Evolutionary conservation across 1,140 invertebrate genomes (phyloP).

Genomic region (Probaryconus sp.): DNA sequence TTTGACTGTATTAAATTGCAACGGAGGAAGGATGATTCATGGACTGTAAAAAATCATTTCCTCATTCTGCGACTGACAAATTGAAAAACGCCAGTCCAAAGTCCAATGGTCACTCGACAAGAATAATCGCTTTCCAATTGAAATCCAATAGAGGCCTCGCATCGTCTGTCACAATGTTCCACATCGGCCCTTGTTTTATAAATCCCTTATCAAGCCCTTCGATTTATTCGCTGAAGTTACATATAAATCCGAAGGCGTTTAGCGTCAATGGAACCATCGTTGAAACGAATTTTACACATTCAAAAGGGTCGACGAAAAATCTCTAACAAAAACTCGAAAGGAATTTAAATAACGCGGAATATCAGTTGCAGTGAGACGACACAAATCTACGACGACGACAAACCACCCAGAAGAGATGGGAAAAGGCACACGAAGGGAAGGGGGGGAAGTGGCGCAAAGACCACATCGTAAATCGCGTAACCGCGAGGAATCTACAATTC

Average conservation of each 20-base stretch:
- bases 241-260: constrained; percentile 35
- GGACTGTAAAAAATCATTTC: constrained; percentile 45
- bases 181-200: constrained; percentile 53
- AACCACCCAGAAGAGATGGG: constrained; percentile 24
- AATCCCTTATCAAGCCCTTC: constrained; percentile 60
- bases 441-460: constrained; percentile 17
- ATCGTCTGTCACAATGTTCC: constrained; percentile 18
- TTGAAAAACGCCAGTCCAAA: constrained; percentile 4
- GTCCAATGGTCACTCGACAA: constrained; percentile 73
- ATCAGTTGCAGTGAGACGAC: constrained; percentile 59
- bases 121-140: constrained; percentile 79
- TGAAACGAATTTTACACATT: constrained; percentile 4
- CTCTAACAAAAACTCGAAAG: constrained; percentile 58
- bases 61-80: constrained; percentile 48
- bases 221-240: constrained; percentile 44
- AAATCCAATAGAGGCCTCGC: constrained; percentile 76
- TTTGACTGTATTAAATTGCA: constrained; percentile 45
- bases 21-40: constrained; percentile 30
- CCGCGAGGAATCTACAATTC: constrained; percentile 77
- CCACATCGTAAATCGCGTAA: constrained; percentile 66
- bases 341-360: constrained; percentile 71
- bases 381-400: constrained; percentile 55
- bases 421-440: constrained; percentile 12
- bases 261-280: constrained; percentile 23
- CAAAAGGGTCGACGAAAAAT: too few species aligned